Conservation (phyloP, 2,113 vertebrate genomes). For the Numida meleagris region DNA sequence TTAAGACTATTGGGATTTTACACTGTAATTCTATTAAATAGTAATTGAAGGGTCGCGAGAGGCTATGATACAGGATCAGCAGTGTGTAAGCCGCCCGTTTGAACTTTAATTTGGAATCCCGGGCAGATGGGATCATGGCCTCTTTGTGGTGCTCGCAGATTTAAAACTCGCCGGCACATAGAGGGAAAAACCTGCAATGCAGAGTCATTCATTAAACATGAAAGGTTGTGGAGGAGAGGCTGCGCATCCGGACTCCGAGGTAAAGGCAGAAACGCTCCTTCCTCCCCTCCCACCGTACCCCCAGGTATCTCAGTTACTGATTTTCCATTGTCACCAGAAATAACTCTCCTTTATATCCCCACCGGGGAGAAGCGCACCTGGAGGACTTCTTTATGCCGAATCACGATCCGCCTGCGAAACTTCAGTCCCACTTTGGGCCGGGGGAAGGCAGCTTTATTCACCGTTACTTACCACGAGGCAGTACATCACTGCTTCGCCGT, state of each 20-base stretch:
- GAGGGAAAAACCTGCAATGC: conserved; percentile 74
- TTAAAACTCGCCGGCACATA: conserved; percentile 76
- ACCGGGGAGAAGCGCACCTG: neutral
- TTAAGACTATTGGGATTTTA: conserved; percentile 85
- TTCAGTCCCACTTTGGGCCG: neutral
- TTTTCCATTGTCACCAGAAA: conserved; percentile 46
- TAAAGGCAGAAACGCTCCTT: conserved; percentile 22
- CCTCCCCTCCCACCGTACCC: neutral
- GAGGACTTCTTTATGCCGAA: neutral
- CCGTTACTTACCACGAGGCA: no score
- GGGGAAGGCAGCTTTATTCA: neutral
- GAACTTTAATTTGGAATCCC: conserved; percentile 83
- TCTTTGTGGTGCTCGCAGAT: conserved; percentile 77
- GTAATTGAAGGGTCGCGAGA: conserved; percentile 83
- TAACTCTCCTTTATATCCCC: neutral
- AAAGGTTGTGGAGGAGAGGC: conserved; percentile 62
- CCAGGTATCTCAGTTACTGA: conserved; percentile 28
- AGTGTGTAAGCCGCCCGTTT: conserved; percentile 78
- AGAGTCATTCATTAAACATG: conserved; percentile 79
- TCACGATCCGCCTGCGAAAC: neutral
- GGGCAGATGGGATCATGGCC: conserved; percentile 84
- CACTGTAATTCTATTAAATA: conserved; percentile 86
- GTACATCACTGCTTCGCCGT: no score
- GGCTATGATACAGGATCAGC: conserved; percentile 85
- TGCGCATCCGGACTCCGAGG: conserved; percentile 46